Evolutionary conservation across 2,888 invertebrate genomes (phyloP), one percentile per base, ranked within the genome.

Genomic region (Spilarctia lutea): DNA sequence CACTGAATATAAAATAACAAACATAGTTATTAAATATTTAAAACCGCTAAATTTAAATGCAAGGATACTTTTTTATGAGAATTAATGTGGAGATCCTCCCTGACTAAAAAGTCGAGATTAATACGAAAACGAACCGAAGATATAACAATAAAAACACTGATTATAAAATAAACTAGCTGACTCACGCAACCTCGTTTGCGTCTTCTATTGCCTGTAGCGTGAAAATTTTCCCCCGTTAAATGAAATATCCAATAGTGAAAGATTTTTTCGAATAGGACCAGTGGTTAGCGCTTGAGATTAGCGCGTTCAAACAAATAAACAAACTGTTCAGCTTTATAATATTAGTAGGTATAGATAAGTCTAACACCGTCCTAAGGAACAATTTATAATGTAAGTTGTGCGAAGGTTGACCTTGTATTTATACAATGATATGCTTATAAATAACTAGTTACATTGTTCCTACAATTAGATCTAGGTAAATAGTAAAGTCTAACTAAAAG

Each of bases 331-430:
- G n/a, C n/a, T n/a, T n/a, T n/a, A n/a, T n/a, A n/a, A n/a, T n/a
- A n/a, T n/a, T n/a, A n/a, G n/a, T n/a, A n/a, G n/a, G n/a, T n/a
- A n/a, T 27, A 8, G 30, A 60, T 27, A 7, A 70, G 69, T 60
- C 35, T 39, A 56, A n/a, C 11, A 18, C 20, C 56, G 56, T 39
- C 56, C 27, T 69, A 60, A 39, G 56, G 18, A 60, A n/a, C 56
- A n/a, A n/a, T 39, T 16, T 39, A 16, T 18, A 52, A n/a, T 52
- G 39, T 69, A 27, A 60, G 20, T 39, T 16, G 30, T 8, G 16
- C n/a, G 27, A 18, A 60, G 27, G 39, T 39, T 56, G 69, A 60
- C 69, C 69, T 70, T 70, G 69, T 45, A 45, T 11, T 45, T 60
- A 27, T 39, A 27, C 56, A 60, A 56, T 56, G 35, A 56, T 30